Evolutionary conservation across 2,888 invertebrate genomes (phyloP), one percentile per base, ranked within the genome.

Genomic region (Plagodis dolabraria): DNA sequence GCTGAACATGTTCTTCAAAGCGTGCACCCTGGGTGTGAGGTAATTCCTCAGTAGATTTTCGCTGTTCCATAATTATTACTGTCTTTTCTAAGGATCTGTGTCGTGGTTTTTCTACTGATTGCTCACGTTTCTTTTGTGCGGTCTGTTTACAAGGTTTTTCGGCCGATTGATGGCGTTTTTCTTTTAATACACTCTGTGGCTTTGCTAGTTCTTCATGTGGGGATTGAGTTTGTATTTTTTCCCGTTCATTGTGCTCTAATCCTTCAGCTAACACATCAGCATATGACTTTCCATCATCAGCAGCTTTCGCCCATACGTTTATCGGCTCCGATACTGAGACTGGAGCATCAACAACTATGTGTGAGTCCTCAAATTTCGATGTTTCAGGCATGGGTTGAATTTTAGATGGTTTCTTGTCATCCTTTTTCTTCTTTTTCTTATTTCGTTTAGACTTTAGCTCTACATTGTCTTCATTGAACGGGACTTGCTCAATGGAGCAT

Each of bases 261-360:
- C 89, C 85, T 72, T 93, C 92, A 12, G 94, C 94, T 7, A 96
- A 88, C 40, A 96, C 94, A 83, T 95, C 94, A 22, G 96, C 96
- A 74, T 96, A 96, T 0, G 96, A 95, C 83, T 95, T 96, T 0
- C 94, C 94, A 65, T 95, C 95, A 44, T 92, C 87, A 50, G 87
- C 80, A 42, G 88, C 68, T 73, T 87, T 89, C n/a, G 81, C 77
- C 94, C 94, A 94, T 33, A 94, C 87, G 74, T 93, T 94, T 12
- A 77, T 57, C 46, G 77, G 69, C 50, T 79, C 76, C 11, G 67
- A 11, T 33, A 59, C 40, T 48, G 47, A 40, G 34, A 34, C 47
- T 53, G 60, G 38, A 36, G 52, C 45, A 55, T 68, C 67, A 40
- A 60, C 10, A 42, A 48, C 42, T 52, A 36, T 35, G 11, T 46